These are phyloP conservation scores for Ooceraea biroi DNA, from an alignment of 1,140 invertebrate genomes.

Conservation along the genomic window DNA sequence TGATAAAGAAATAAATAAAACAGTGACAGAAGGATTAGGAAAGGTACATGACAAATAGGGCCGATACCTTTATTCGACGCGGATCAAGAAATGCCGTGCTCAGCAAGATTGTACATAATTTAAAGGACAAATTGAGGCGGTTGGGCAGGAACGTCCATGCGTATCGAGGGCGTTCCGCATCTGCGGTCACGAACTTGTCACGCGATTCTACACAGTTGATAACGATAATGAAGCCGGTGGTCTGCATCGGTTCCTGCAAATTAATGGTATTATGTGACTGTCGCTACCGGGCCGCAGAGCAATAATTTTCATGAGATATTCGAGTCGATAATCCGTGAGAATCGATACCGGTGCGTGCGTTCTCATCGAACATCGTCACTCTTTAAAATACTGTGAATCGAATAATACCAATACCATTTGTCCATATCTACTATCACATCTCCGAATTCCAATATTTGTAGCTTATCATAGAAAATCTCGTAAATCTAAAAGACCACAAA, in stretches of 20 bases:
- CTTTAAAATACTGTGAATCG: constrained; percentile 10
- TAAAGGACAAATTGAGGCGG: constrained; percentile 66
- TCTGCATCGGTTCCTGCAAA: constrained; percentile 64
- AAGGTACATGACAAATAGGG: background rate
- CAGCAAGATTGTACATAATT: constrained; percentile 68
- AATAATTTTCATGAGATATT: constrained; percentile 71
- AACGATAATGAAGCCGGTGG: constrained; percentile 74
- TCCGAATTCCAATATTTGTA: background rate
- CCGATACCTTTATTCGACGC: constrained; percentile 40
- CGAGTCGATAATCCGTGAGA: constrained; percentile 58
- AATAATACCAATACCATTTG: background rate
- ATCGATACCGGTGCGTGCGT: constrained; percentile 52
- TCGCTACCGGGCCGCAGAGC: constrained; percentile 41
- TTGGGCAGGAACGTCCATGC: constrained; percentile 38
- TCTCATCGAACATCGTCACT: constrained; percentile 49
- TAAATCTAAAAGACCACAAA: too few relatives aligned
- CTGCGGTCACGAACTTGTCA: constrained; percentile 77
- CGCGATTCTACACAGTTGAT: constrained; percentile 76
- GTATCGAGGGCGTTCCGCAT: constrained; percentile 71
- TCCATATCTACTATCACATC: background rate
- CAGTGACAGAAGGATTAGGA: background rate
- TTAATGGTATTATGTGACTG: constrained; percentile 69
- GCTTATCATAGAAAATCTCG: too few relatives aligned
- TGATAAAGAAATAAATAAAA: too few relatives aligned
- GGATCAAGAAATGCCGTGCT: constrained; percentile 65